These are phyloP conservation scores for Polydrusus tereticollis DNA, from an alignment of 2,888 invertebrate species.

Conservation along the genomic window DNA sequence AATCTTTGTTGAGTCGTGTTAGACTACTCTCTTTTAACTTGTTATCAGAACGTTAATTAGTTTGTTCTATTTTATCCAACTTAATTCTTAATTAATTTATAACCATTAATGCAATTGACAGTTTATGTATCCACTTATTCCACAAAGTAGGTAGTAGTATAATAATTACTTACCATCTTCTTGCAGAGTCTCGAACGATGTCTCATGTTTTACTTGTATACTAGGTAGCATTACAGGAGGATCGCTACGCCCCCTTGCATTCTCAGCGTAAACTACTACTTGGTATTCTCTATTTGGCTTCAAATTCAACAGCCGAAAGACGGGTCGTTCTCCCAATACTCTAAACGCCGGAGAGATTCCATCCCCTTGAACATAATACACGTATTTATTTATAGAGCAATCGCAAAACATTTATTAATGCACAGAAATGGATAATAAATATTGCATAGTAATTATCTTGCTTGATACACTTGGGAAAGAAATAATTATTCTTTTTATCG, in stretches of 20 bases:
- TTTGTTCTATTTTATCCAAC: too few relatives aligned
- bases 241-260: slow-evolving; percentile 82
- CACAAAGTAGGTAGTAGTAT: too few relatives aligned
- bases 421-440: too few relatives aligned
- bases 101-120: too few relatives aligned
- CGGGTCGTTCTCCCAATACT: slow-evolving; percentile 77
- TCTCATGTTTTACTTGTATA: slow-evolving; percentile 63
- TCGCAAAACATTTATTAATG: neutral
- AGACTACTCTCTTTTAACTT: too few relatives aligned
- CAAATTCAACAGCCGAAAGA: slow-evolving; percentile 80
- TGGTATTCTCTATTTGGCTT: slow-evolving; percentile 84
- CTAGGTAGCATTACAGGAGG: slow-evolving; percentile 81
- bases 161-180: slow-evolving; percentile 46
- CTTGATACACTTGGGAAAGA: too few relatives aligned
- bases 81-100: too few relatives aligned
- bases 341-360: slow-evolving; percentile 67
- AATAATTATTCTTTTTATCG: too few relatives aligned
- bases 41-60: too few relatives aligned
- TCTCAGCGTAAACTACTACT: slow-evolving; percentile 84
- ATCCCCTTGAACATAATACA: slow-evolving; percentile 55
- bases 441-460: too few relatives aligned
- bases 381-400: neutral
- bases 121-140: too few relatives aligned
- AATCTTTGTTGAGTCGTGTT: too few relatives aligned
- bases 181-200: slow-evolving; percentile 33